Evolutionary conservation across 2,113 vertebrate species (phyloP).

Genomic region (Oophaga pumilio): DNA sequence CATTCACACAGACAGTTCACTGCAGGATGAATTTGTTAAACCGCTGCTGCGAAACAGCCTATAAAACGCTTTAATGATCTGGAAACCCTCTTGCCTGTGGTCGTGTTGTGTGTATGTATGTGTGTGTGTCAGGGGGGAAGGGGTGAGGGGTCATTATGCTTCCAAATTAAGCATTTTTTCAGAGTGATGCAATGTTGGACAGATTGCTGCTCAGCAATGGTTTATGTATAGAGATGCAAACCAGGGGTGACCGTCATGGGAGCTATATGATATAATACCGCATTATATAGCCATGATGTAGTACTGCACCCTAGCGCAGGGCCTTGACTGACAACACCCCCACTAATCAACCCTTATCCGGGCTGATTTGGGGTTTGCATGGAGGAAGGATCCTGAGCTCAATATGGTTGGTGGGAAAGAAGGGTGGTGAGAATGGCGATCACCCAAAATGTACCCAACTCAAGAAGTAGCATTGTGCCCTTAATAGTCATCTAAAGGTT

Average conservation of each 20-base stretch:
- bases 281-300: neutral
- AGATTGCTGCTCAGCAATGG: neutral
- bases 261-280: too few species aligned
- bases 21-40: constrained; percentile 65
- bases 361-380: neutral
- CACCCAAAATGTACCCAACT: too few species aligned
- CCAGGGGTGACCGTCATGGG: neutral
- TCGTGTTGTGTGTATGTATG: neutral
- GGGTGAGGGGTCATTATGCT: neutral
- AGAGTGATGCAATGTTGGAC: neutral
- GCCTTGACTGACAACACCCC: neutral
- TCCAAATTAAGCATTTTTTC: constrained; percentile 19
- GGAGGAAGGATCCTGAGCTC: too few species aligned
- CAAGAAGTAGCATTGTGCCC: too few species aligned
- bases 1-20: constrained; percentile 44
- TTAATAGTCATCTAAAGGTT: too few species aligned
- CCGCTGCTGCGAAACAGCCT: constrained; percentile 56
- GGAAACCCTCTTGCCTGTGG: constrained; percentile 35
- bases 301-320: neutral
- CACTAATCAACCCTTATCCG: neutral
- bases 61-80: constrained; percentile 50
- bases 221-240: neutral
- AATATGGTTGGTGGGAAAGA: too few species aligned
- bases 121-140: neutral
- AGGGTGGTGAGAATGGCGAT: too few species aligned